A percentile compares a stretch with the other conserved stretches of the same genome.
phyloP scores from a whole-genome alignment of 2,888 invertebrate species.

The Thecocarcelia acutangulata region DNA sequence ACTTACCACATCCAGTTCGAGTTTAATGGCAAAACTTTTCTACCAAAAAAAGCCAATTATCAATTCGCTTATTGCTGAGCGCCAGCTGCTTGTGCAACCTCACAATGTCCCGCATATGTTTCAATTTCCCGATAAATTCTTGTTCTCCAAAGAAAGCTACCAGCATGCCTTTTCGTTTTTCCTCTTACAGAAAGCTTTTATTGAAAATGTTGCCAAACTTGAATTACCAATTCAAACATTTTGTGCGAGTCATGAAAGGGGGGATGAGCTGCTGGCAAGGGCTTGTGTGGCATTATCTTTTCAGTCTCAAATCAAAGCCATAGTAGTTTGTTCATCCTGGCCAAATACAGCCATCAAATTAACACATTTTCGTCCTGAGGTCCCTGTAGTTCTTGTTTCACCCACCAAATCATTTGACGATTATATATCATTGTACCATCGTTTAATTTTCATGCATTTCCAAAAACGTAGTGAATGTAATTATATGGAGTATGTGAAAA shows the following conservation, averaged over 20 bases:
- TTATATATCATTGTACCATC: constrained; percentile 75
- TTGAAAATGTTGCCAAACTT: constrained; percentile 25
- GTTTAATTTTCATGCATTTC: constrained; percentile 75
- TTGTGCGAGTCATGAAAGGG: constrained; percentile 74
- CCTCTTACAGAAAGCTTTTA: constrained; percentile 72
- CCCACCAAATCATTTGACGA: constrained; percentile 74
- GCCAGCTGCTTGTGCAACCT: constrained; percentile 72
- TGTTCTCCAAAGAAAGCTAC: constrained; percentile 69
- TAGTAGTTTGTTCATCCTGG: constrained; percentile 75
- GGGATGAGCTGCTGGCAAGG: constrained; percentile 75
- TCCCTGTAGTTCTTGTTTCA: constrained; percentile 76
- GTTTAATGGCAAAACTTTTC: constrained; percentile 70
- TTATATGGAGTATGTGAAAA: constrained; percentile 67
- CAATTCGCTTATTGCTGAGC: constrained; percentile 70
- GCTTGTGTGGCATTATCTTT: constrained; percentile 74
- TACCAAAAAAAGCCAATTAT: constrained; percentile 75
- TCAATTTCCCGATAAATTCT: constrained; percentile 77
- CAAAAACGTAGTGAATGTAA: not conserved
- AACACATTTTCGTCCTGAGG: constrained; percentile 77
- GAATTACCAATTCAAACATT: constrained; percentile 70
- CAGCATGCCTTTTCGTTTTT: constrained; percentile 70
- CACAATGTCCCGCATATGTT: constrained; percentile 73
- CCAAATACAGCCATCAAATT: constrained; percentile 77
- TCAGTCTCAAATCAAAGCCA: constrained; percentile 74
- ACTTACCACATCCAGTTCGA: constrained; percentile 70